Conservation (phyloP, 2,888 invertebrate genomes). For the Latrodectus hesperus region DNA sequence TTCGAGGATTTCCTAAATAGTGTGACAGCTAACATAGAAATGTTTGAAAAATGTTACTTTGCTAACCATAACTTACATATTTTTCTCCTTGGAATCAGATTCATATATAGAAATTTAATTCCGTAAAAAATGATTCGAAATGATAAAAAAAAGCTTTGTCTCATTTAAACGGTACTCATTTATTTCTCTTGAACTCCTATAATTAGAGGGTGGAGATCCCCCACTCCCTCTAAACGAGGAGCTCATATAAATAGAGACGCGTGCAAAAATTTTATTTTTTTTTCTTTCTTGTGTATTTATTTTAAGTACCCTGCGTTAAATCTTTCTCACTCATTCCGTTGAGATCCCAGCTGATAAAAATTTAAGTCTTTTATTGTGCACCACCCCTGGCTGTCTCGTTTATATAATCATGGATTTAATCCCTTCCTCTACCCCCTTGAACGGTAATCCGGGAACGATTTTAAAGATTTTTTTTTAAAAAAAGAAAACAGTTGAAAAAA, state of each 20-base stretch:
- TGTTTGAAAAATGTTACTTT: too few relatives aligned
- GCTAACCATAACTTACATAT: too few relatives aligned
- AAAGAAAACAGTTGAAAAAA: neutral
- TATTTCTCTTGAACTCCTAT: neutral
- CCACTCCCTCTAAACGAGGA: neutral
- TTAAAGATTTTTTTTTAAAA: neutral
- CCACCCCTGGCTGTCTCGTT: conserved; percentile 38
- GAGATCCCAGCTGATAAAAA: conserved; percentile 55
- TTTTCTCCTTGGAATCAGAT: too few relatives aligned
- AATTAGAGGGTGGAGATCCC: neutral
- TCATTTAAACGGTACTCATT: neutral
- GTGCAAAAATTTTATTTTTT: neutral
- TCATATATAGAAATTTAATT: too few relatives aligned
- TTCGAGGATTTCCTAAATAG: too few relatives aligned
- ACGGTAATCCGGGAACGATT: conserved; percentile 11
- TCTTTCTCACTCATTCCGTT: conserved; percentile 41
- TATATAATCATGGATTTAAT: conserved; percentile 65
- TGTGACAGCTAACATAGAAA: too few relatives aligned
- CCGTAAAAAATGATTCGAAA: too few relatives aligned
- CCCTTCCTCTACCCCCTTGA: conserved; percentile 13
- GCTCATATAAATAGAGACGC: neutral
- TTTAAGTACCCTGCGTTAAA: conserved; percentile 32
- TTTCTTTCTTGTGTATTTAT: conserved; percentile 7
- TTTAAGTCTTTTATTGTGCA: conserved; percentile 66
- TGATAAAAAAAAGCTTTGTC: too few relatives aligned